phyloP scores from a whole-genome alignment of 1,140 invertebrate species.

The Adoxophyes honmai region DNA sequence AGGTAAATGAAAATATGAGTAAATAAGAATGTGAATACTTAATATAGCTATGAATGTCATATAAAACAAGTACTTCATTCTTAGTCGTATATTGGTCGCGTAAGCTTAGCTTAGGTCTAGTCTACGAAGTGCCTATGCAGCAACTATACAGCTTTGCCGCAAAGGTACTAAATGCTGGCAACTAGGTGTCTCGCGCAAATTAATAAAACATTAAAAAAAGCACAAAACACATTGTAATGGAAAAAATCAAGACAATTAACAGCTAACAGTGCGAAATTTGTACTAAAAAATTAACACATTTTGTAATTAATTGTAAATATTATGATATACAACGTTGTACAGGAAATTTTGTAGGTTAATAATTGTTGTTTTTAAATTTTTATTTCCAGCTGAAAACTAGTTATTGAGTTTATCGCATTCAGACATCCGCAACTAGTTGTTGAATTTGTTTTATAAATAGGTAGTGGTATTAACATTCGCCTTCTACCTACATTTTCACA shows the following conservation, averaged over 20 bases:
- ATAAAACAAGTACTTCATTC: background rate
- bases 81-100: conserved; percentile 5
- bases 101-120: conserved; percentile 5
- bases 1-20: background rate
- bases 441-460: too few species aligned
- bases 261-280: conserved; percentile 3
- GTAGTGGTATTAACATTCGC: too few species aligned
- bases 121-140: background rate
- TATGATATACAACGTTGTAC: background rate
- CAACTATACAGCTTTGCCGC: conserved; percentile 3
- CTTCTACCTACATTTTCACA: too few species aligned
- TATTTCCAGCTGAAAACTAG: too few species aligned
- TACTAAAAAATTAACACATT: conserved; percentile 17
- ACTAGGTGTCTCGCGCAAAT: background rate
- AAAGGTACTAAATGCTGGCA: background rate
- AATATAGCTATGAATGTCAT: background rate
- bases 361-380: too few species aligned
- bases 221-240: conserved; percentile 5
- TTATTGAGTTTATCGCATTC: too few species aligned
- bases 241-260: conserved; percentile 1
- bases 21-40: background rate
- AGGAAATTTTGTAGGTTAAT: too few species aligned
- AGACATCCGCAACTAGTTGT: too few species aligned
- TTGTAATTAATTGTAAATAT: background rate
- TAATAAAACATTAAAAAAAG: background rate